A percentile compares a stretch with the other conserved stretches of the same genome.
Conservation (phyloP, 2,113 vertebrate species). For the Tyrannus savana region DNA sequence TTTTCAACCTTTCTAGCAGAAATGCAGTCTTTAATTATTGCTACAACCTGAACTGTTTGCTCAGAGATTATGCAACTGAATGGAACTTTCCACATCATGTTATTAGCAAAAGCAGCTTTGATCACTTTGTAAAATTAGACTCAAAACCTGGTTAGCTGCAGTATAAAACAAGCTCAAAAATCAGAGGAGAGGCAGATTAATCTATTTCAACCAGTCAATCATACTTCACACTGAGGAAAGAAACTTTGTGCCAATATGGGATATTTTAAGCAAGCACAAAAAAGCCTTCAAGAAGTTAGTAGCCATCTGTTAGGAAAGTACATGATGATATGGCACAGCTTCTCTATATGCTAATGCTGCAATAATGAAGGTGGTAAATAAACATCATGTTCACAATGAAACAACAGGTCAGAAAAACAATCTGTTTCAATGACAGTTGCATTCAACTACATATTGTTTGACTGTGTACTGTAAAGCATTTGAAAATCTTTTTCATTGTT, state of each 20-base stretch:
- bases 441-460: background rate
- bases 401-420: slow-evolving; percentile 41
- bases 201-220: background rate
- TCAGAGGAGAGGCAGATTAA: background rate
- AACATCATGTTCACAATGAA: slow-evolving; percentile 19
- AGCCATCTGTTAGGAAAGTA: slow-evolving; percentile 45
- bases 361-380: slow-evolving; percentile 46
- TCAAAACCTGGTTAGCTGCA: background rate
- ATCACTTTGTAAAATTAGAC: background rate
- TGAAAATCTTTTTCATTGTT: background rate
- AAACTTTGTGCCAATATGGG: slow-evolving; percentile 8
- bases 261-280: slow-evolving; percentile 33
- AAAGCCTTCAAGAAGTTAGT: slow-evolving; percentile 30
- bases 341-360: slow-evolving; percentile 24
- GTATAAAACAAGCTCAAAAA: background rate
- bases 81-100: background rate
- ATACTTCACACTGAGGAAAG: background rate
- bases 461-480: background rate
- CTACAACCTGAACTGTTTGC: background rate
- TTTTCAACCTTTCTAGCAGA: background rate
- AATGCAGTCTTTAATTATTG: background rate
- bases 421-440: background rate
- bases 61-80: background rate
- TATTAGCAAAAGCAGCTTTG: background rate
- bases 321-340: slow-evolving; percentile 7